These are phyloP conservation scores for Anguilla anguilla DNA, from an alignment of 2,797 vertebrate genomes.

Conservation along the genomic window DNA sequence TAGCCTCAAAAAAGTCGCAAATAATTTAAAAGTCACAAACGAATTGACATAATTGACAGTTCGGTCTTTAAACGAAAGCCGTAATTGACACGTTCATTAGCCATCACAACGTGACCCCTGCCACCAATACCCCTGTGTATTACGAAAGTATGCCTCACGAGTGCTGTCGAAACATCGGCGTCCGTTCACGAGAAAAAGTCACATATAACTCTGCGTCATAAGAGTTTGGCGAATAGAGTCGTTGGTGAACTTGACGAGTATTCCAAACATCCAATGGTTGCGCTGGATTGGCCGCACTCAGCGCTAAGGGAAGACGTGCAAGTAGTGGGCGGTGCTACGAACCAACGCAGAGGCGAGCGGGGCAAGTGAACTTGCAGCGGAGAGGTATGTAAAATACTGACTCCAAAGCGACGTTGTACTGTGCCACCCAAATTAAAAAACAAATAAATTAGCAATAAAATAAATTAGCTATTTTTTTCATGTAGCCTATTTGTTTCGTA, in stretches of 20 bases:
- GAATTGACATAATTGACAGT: slow-evolving; percentile 20
- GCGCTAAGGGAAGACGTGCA: neutral
- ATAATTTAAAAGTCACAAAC: too few relatives aligned
- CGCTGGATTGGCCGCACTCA: neutral
- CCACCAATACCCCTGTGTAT: neutral
- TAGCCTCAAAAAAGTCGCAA: too few relatives aligned
- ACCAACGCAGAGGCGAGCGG: neutral
- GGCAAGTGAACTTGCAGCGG: neutral
- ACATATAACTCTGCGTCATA: neutral
- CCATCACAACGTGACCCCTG: slow-evolving; percentile 4
- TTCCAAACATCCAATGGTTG: neutral
- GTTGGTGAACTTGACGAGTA: neutral
- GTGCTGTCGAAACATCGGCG: neutral
- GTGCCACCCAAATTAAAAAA: too few relatives aligned
- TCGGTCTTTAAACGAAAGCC: slow-evolving; percentile 33
- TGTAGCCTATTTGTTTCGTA: neutral
- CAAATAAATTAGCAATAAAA: neutral
- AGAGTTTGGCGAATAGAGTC: neutral
- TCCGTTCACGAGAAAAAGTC: neutral
- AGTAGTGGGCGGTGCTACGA: neutral
- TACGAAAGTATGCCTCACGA: neutral
- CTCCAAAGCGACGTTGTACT: neutral
- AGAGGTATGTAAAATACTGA: neutral
- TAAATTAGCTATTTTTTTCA: neutral
- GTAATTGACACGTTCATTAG: neutral